Evolutionary conservation across 92 coral and sea anemone genomes (phyloP), one percentile per base, ranked within the genome.

Genomic region (Anthopleura xanthogrammica): DNA sequence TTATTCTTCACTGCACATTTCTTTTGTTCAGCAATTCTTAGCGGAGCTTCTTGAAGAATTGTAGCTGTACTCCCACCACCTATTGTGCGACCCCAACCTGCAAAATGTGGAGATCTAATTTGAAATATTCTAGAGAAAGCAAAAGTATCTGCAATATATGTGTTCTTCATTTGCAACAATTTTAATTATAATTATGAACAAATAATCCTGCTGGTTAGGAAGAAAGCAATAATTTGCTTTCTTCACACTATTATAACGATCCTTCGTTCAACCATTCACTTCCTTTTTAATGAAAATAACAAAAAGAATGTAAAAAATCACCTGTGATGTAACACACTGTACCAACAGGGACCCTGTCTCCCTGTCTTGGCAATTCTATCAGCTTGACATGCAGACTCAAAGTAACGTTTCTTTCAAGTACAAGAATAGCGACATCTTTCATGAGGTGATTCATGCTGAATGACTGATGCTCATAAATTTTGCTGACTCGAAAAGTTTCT

Each of bases 371-470:
- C 0, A 91, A 29, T 20, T 20, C 12, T 20, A 62, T 62, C 70
- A 84, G 64, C 94, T 88, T 4, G 84, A 89, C 2, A 80, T 72
- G 83, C 80, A 85, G 23, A 88, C 94, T 56, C 83, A 62, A 42
- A 11, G 20, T 20, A 1, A 88, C 75, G 0, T 85, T 40, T 11
- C 75, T 16, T 11, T 75, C 85, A 14, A 91, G 85, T 66, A 85
- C 83, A 29, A 91, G 74, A 68, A 91, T 79, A 0, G 94, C 94
- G 55, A 91, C 83, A 57, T 91, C 94, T 68, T 91, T 91, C 57
- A 54, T 87, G 22, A 91, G 77, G 46, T 91, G 88, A 10, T 83
- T 83, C 75, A 74, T 76, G 75, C 65, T 80, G 79, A 77, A 90
- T 16, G 22, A 7, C 39, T 75, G 50, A 79, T 90, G 93, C 48